These are phyloP conservation scores for Macroteleia sp. DNA, from an alignment of 2,888 invertebrate species.

Conservation along the genomic window DNA sequence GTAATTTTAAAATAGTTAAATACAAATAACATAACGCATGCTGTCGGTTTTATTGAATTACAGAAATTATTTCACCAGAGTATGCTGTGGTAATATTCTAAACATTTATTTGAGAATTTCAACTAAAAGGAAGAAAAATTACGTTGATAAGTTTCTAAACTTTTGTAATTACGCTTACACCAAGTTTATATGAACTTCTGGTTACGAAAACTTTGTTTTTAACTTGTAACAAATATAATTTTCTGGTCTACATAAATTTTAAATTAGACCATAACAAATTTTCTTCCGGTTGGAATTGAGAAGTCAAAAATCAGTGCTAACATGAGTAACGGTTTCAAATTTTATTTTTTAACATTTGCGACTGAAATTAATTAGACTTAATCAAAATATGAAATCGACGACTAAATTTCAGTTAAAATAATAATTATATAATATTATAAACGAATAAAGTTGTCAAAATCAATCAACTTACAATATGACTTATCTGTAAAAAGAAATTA, in stretches of 20 bases:
- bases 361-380: no score
- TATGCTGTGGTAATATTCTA: background rate
- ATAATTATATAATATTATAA: no score
- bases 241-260: conserved; percentile 1
- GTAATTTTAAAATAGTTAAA: conserved; percentile 4
- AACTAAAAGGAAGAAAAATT: background rate
- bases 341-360: no score
- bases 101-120: background rate
- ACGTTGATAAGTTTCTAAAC: conserved; percentile 26
- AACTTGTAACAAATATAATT: conserved; percentile 35
- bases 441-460: no score
- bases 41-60: background rate
- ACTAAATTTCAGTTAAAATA: no score
- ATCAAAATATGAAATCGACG: no score
- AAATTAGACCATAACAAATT: no score
- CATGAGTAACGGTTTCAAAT: no score
- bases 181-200: conserved; percentile 16
- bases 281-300: no score
- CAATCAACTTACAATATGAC: no score
- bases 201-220: conserved; percentile 25
- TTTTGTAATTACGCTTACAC: conserved; percentile 32
- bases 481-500: no score
- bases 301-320: no score
- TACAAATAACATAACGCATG: background rate
- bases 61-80: background rate